Base-by-base conservation (phyloP, 64 coral and sea anemone species). In the Pachyseris speciosa region DNA sequence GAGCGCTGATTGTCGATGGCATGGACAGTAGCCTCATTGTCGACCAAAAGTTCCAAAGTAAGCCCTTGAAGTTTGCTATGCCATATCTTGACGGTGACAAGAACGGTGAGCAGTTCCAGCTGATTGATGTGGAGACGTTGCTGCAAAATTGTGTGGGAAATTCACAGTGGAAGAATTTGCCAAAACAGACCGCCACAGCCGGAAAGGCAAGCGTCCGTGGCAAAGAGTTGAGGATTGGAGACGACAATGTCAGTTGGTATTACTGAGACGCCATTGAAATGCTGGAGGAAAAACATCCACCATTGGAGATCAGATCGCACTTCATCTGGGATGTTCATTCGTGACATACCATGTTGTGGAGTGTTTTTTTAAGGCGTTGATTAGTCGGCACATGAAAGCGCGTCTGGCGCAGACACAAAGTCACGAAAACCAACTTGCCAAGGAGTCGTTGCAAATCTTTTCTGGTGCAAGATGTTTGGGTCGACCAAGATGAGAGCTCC, bases 341-440 rank as follows among this genome's bases (percentile, higher is more conserved):
- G 58, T 63, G 58, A 24, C n/a, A 25, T 63, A 7, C 58, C n/a
- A n/a, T 5, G 58, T n/a, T n/a, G n/a, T n/a, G n/a, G n/a, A n/a
- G 26, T 19, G 20, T 2, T 26, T 2, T 63, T 63, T 63, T 1
- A 91, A 40, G n/a, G 59, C 44, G 67, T 91, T 91, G 8, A 81
- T 47, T 40, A 91, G 37, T 13, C 88, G 88, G 44, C 34, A 80
- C 88, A 91, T 91, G 63, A 48, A 91, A 65, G 68, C 63, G 25
- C 88, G 53, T 41, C 88, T 76, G n/a, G 88, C 73, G 28, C 37
- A 49, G 59, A 91, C 20, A 64, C n/a, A n/a, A 50, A 40, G 87
- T 30, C 33, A 86, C 66, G n/a, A 66, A 86, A 11, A 42, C 42
- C 11, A 86, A 41, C 41, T 86, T 86, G 9, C 83, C 83, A 41